These are phyloP conservation scores for Neopipo cinnamomea DNA, from an alignment of 2,113 vertebrate genomes.

Conservation along the genomic window DNA sequence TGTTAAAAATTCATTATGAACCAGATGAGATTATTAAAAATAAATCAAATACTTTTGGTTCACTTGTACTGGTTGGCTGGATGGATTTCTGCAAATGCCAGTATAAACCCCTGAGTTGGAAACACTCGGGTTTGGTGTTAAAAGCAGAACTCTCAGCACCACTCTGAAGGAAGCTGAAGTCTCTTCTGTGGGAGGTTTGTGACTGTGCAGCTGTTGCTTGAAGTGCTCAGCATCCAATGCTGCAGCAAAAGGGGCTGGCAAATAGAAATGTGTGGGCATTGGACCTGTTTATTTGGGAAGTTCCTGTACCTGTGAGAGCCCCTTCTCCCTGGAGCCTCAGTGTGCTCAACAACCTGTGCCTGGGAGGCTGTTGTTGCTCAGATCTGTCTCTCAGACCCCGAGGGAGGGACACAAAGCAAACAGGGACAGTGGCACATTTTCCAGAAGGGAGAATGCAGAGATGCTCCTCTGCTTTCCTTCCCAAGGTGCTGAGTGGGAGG, in stretches of 20 bases:
- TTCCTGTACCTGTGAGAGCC: background rate
- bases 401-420: background rate
- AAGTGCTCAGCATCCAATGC: background rate
- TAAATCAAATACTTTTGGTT: constrained; percentile 23
- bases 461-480: background rate
- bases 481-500: background rate
- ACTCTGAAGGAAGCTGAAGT: background rate
- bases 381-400: background rate
- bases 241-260: background rate
- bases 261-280: background rate
- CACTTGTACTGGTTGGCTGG: background rate
- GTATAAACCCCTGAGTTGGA: background rate
- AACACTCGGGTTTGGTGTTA: background rate
- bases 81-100: background rate
- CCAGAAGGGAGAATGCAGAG: background rate
- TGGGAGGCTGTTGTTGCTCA: background rate
- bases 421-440: background rate
- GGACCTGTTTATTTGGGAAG: background rate
- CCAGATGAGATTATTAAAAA: constrained; percentile 34
- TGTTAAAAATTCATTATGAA: constrained; percentile 35
- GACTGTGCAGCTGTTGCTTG: background rate
- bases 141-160: background rate
- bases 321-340: background rate
- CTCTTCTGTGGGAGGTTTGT: background rate
- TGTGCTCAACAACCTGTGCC: background rate